These are phyloP conservation scores for Acanthosoma haemorrhoidale DNA, from an alignment of 2,888 invertebrate species.

Conservation along the genomic window DNA sequence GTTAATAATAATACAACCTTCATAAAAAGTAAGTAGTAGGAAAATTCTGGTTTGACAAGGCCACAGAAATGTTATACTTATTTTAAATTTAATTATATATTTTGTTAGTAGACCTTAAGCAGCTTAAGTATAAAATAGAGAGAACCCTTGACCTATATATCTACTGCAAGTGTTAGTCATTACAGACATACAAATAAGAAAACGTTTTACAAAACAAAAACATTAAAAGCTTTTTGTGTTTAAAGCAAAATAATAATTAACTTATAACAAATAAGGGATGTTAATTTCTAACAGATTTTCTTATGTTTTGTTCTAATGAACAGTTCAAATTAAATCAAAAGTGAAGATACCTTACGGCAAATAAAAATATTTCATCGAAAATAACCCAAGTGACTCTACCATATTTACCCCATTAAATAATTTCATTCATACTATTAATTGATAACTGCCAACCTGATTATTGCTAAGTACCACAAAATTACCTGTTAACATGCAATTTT, in stretches of 20 bases:
- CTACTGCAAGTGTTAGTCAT: not conserved
- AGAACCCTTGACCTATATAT: not conserved
- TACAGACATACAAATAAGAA: not conserved
- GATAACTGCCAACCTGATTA: not conserved
- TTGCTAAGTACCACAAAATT: not conserved
- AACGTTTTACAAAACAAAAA: not conserved
- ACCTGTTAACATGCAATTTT: constrained; percentile 19
- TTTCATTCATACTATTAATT: too few relatives aligned
- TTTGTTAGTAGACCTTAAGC: not conserved
- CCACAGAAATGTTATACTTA: too few relatives aligned
- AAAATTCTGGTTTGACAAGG: too few relatives aligned
- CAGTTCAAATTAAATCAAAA: too few relatives aligned
- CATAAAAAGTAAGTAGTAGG: too few relatives aligned
- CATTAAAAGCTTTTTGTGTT: not conserved
- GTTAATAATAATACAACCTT: too few relatives aligned
- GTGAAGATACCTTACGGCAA: too few relatives aligned
- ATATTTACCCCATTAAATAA: too few relatives aligned
- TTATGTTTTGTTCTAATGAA: too few relatives aligned
- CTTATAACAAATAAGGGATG: not conserved
- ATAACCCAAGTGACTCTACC: too few relatives aligned
- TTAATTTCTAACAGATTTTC: too few relatives aligned
- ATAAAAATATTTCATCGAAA: too few relatives aligned
- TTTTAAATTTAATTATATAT: not conserved
- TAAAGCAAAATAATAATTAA: not conserved
- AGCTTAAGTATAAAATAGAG: not conserved